Base-by-base conservation (phyloP, 2,888 invertebrate genomes). In the Chorisops tibialis region DNA sequence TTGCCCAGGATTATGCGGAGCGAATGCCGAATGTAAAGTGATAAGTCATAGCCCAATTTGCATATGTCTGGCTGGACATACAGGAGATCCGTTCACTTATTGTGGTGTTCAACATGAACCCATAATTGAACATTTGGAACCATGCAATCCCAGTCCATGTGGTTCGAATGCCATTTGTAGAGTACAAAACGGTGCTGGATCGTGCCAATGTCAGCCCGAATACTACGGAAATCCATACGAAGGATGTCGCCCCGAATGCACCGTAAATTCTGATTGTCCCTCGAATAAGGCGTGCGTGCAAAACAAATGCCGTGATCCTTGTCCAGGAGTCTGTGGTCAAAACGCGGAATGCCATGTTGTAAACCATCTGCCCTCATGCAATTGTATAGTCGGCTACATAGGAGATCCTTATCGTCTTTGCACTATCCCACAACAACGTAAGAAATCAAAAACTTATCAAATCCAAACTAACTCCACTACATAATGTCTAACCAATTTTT, bases 201-300 rank as follows among this genome's bases (percentile, higher is more conserved):
- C 86, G 7, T 91, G 91, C 70, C 80, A 83, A 61, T 91, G 91
- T 74, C 78, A 87, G 47, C 79, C 82, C 9, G 87, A 86, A 52
- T 89, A 85, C 73, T 83, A 84, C 66, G 91, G 91, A 61, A 87
- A 90, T 77, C 89, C 91, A 11, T 89, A 89, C 68, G 86, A 87
- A 75, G 84, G 85, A 11, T 90, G 89, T 70, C 81, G 87, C 70
- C 88, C 88, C 1, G 88, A 89, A 77, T 90, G 89, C 75, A 80
- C 84, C 0, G 74, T 87, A 3, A 88, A 88, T 74, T 84, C 86
- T 1, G 89, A 89, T 71, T 90, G 90, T 74, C 80, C 86, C 16
- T 83, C 83, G 54, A 83, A 85, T 67, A 82, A 81, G 71, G 87
- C 88, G 14, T 90, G 90, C 70, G 78, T 87, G 5, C 83, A 83